Conservation (phyloP, 1,140 invertebrate species). For the Danaus plexippus region DNA sequence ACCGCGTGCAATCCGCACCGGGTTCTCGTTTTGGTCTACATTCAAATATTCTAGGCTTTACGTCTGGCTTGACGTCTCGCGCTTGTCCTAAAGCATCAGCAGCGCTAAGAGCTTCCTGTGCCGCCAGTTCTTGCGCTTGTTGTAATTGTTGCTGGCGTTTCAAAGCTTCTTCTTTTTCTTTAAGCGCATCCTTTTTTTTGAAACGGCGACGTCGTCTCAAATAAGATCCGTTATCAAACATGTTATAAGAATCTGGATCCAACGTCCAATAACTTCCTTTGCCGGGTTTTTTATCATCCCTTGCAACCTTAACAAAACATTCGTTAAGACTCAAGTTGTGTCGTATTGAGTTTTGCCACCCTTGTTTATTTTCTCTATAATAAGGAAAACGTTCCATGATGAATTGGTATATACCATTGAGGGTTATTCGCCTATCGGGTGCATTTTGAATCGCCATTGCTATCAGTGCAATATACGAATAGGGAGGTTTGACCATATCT, state of each 20-base stretch:
- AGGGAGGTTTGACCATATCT: conserved; percentile 96
- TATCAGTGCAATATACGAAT: conserved; percentile 98
- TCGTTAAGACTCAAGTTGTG: conserved; percentile 99
- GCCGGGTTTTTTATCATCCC: conserved; percentile 94
- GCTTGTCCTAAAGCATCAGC: conserved; percentile 56
- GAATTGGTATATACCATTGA: conserved; percentile 98
- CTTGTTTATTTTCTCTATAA: conserved; percentile 97
- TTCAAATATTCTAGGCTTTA: conserved; percentile 73
- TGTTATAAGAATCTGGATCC: conserved; percentile 96
- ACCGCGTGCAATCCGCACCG: conserved; percentile 72
- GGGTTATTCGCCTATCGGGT: conserved; percentile 93
- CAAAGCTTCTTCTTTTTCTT: conserved; percentile 89
- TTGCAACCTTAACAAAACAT: conserved; percentile 96
- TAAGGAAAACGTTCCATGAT: conserved; percentile 99
- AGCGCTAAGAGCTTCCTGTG: conserved; percentile 69
- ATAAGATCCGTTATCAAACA: conserved; percentile 99
- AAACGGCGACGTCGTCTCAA: conserved; percentile 91
- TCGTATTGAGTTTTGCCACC: conserved; percentile 96
- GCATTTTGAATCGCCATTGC: conserved; percentile 98
- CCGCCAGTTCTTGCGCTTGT: conserved; percentile 65
- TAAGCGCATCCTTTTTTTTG: conserved; percentile 94
- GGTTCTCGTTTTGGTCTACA: conserved; percentile 78
- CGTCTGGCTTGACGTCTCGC: conserved; percentile 69
- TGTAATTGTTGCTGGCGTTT: conserved; percentile 81
- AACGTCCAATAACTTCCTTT: conserved; percentile 99